phyloP scores from a whole-genome alignment of 2,113 vertebrate genomes.

The Sylvia atricapilla region DNA sequence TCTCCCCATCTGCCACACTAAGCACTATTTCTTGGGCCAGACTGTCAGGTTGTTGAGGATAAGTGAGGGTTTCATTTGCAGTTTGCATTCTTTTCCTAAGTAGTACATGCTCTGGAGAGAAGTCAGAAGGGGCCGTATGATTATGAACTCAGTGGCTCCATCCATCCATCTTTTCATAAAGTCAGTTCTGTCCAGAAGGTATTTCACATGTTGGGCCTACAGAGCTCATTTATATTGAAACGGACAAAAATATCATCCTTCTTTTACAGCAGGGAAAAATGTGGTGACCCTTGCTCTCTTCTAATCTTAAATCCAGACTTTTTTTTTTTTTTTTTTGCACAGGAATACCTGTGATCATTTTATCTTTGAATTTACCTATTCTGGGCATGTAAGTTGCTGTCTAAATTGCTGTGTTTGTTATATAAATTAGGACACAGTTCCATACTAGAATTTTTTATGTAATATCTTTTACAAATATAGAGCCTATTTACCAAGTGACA shows the following conservation, averaged over 20 bases:
- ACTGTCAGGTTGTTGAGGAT: constrained; percentile 3
- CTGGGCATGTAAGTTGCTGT: background rate
- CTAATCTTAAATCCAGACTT: background rate
- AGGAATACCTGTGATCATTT: background rate
- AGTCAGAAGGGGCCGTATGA: background rate
- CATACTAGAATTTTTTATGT: background rate
- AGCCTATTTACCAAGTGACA: background rate
- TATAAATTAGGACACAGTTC: background rate
- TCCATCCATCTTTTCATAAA: constrained; percentile 6
- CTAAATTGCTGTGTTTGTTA: background rate
- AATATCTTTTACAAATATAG: background rate
- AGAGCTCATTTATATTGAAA: background rate
- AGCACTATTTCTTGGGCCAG: background rate
- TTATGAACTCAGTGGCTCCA: background rate
- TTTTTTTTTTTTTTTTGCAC: background rate
- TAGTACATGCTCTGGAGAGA: background rate
- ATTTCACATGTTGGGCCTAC: background rate
- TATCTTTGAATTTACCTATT: background rate
- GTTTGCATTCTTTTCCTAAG: constrained; percentile 12
- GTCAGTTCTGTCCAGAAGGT: background rate
- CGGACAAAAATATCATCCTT: background rate
- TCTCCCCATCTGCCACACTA: background rate
- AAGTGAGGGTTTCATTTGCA: constrained; percentile 37
- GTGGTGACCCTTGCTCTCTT: background rate
- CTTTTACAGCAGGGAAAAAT: background rate